These are phyloP conservation scores for Ommatoiulus sabulosus DNA, from an alignment of 2,888 invertebrate species.

Conservation along the genomic window DNA sequence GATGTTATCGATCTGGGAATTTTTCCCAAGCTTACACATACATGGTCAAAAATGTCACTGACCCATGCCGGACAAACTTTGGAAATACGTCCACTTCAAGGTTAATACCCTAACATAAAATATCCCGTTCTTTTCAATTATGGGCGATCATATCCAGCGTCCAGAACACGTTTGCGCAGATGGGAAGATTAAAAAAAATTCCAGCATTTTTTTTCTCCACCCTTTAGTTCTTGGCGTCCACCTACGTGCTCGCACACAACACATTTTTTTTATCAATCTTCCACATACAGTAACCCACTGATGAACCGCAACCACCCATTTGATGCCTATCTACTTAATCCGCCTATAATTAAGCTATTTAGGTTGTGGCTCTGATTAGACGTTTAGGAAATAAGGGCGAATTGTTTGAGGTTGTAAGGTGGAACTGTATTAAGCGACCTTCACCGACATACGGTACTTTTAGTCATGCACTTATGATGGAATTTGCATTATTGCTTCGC, in stretches of 20 bases:
- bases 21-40: background rate
- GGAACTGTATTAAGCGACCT: conserved; percentile 34
- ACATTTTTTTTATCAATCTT: background rate
- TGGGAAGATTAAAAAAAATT: background rate
- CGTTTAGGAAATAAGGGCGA: conserved; percentile 34
- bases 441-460: conserved; percentile 31
- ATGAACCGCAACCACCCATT: conserved; percentile 27
- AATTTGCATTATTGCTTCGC: background rate
- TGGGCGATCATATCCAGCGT: background rate
- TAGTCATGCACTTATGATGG: conserved; percentile 34
- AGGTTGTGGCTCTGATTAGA: conserved; percentile 34
- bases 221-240: conserved; percentile 27
- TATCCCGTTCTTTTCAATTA: background rate
- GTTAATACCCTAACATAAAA: background rate
- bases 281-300: conserved; percentile 25
- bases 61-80: background rate
- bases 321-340: conserved; percentile 27
- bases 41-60: background rate
- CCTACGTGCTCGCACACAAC: background rate
- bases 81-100: conserved; percentile 1
- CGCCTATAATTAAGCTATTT: conserved; percentile 34
- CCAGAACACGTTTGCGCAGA: background rate
- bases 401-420: conserved; percentile 18
- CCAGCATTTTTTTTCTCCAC: conserved; percentile 14
- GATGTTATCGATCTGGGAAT: conserved; percentile 27